Conservation (phyloP, 2,797 vertebrate species). For the Acanthurus tractus region DNA sequence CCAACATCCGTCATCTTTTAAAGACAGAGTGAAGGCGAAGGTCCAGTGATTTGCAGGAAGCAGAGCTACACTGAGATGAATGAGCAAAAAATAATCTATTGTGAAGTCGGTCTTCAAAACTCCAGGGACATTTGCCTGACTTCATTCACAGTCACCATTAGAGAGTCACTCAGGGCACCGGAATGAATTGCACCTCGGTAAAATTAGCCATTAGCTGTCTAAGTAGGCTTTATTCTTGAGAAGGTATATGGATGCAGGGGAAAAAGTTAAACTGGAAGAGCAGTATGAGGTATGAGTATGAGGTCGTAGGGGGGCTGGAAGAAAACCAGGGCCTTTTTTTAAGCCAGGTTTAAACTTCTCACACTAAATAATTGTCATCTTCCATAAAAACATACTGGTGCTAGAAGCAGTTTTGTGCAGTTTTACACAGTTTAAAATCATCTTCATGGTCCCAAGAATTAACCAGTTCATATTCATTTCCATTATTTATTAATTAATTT, state of each 20-base stretch:
- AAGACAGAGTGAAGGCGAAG: constrained; percentile 55
- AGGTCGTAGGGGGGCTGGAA: constrained; percentile 2
- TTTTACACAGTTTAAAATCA: background rate
- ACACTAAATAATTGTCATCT: background rate
- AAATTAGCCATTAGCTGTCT: constrained; percentile 56
- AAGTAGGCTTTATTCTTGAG: constrained; percentile 13
- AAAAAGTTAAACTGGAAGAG: constrained; percentile 27
- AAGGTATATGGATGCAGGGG: background rate
- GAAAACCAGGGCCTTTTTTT: constrained; percentile 1
- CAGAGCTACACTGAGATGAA: constrained; percentile 52
- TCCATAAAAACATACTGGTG: background rate
- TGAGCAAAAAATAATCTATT: constrained; percentile 54
- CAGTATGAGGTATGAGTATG: background rate
- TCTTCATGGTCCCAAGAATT: background rate
- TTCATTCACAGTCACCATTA: constrained; percentile 59
- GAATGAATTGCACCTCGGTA: constrained; percentile 41
- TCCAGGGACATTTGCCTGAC: constrained; percentile 59
- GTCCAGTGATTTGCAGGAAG: constrained; percentile 52
- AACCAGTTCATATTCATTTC: too few relatives aligned
- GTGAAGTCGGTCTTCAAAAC: constrained; percentile 56
- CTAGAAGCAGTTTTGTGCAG: too few relatives aligned
- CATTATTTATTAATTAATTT: too few relatives aligned
- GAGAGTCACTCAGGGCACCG: constrained; percentile 46
- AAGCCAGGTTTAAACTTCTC: background rate
- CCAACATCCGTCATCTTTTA: constrained; percentile 61